These are phyloP conservation scores for Coptotermes formosanus DNA, from an alignment of 1,140 invertebrate genomes.

Conservation along the genomic window DNA sequence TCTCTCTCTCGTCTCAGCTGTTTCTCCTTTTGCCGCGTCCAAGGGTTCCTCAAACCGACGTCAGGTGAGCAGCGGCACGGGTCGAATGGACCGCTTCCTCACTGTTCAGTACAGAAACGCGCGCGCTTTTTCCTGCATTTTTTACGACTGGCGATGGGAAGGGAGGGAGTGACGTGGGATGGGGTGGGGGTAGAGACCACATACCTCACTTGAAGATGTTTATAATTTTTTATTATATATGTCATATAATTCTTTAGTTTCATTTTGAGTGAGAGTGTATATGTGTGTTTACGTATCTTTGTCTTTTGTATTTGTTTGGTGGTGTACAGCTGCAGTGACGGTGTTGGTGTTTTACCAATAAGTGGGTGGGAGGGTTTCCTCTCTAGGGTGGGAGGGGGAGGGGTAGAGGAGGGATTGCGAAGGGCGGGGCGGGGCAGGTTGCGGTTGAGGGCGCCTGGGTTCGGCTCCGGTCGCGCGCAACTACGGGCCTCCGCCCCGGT, in stretches of 20 bases:
- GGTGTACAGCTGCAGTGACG: background rate
- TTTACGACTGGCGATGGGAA: constrained; percentile 38
- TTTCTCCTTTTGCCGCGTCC: background rate
- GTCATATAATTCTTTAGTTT: background rate
- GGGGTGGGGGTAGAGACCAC: constrained; percentile 39
- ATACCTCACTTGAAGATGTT: background rate
- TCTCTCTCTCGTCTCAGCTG: background rate
- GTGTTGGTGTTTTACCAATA: background rate
- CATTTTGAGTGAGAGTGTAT: background rate
- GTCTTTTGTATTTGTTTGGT: background rate
- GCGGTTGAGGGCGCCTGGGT: constrained; percentile 23
- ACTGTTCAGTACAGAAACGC: constrained; percentile 29
- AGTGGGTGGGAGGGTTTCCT: background rate
- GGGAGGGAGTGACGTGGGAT: constrained; percentile 48
- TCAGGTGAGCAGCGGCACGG: background rate
- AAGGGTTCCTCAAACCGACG: constrained; percentile 5
- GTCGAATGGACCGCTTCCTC: background rate
- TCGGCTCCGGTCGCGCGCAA: background rate
- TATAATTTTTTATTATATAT: background rate
- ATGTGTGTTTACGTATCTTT: background rate
- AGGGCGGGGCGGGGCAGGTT: constrained; percentile 9
- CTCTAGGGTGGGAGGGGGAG: background rate
- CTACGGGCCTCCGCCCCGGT: constrained; percentile 6
- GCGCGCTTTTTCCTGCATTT: constrained; percentile 28
- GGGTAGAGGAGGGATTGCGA: background rate